Base-by-base conservation (phyloP, 2,888 invertebrate genomes). In the Polietes domitor region DNA sequence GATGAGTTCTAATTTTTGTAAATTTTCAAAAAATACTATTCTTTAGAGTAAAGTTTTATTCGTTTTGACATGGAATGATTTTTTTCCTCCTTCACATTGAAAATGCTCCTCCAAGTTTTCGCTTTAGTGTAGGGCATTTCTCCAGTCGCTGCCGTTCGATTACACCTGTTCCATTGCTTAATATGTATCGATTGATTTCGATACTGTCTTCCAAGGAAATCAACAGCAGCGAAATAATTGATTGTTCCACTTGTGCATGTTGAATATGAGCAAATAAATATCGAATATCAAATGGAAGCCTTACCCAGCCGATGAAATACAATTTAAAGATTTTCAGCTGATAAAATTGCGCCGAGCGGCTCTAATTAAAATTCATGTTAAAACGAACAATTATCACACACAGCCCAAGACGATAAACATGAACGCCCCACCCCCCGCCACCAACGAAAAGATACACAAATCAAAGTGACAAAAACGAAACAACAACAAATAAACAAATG, bases 331-430 rank as follows among this genome's bases (percentile, higher is more conserved):
- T 43, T 24, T 71, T 43, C 68, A 68, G 21, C 17, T 68, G 68
- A 70, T 72, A 73, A 68, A 68, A 70, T 1, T 76, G 50, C 70
- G 19, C 55, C 24, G 53, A 73, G 32, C 5, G 32, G 53, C 50
- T 68, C 68, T 74, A 79, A 83, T 80, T 80, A 80, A 83, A 83
- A 83, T 80, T 74, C 73, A 76, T 83, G 68, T 83, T 73, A 32
- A 65, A 53, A 28, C 12, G 15, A 58, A 79, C 71, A 79, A 79
- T 83, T 83, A 73, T 72, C 75, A 77, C 21, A 61, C 47, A 32
- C 32, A 6, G 32, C n/a, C 65, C 24, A 26, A 58, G 17, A 68
- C 19, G 65, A 17, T 41, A 68, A 12, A 17, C 37, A 41, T 65
- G 19, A n/a, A n/a, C n/a, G n/a, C n/a, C n/a, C n/a, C n/a, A n/a